These are phyloP conservation scores for Cynopterus sphinx DNA, from an alignment of 2,797 vertebrate species.

Conservation along the genomic window DNA sequence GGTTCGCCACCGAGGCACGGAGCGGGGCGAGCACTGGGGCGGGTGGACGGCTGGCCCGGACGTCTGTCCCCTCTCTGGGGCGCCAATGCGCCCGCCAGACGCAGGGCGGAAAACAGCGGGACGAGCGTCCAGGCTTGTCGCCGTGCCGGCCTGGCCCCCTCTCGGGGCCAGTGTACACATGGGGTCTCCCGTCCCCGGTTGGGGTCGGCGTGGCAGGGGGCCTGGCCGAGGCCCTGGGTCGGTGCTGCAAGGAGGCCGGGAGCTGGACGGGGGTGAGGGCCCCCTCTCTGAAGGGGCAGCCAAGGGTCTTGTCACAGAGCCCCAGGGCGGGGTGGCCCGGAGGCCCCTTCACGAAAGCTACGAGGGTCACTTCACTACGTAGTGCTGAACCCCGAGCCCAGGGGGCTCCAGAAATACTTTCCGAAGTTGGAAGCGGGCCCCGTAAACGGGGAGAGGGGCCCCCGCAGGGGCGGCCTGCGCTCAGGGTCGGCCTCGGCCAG, in stretches of 20 bases:
- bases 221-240: neutral
- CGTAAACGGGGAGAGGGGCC: too few species aligned
- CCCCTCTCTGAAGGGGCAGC: neutral
- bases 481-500: neutral
- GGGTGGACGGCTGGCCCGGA: too few species aligned
- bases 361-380: neutral
- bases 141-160: neutral
- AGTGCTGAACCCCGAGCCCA: neutral
- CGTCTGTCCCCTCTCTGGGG: neutral
- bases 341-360: neutral
- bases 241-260: neutral
- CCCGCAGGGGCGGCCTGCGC: neutral
- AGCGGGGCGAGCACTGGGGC: too few species aligned
- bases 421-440: neutral
- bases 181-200: neutral
- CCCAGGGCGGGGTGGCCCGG: neutral
- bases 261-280: neutral
- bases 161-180: neutral
- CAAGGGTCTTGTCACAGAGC: neutral
- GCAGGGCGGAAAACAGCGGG: constrained; percentile 15
- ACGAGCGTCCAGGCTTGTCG: constrained; percentile 38
- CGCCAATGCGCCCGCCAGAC: constrained; percentile 64
- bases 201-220: neutral
- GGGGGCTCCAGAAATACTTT: neutral
- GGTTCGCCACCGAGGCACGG: constrained; percentile 22